Evolutionary conservation across 2,888 invertebrate species (phyloP).

Genomic region (Tetheella fluctuosa): DNA sequence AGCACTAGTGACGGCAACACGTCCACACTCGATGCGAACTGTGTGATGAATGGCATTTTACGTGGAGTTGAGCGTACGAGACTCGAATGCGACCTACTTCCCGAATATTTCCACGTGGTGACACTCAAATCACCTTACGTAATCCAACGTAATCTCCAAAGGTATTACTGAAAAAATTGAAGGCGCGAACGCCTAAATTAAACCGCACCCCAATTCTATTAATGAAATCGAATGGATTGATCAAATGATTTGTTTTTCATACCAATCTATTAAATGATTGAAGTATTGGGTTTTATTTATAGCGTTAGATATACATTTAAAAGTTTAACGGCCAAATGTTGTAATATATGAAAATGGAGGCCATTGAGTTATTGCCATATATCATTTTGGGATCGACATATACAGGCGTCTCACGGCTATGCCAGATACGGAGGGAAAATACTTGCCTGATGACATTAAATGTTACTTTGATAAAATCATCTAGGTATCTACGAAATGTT

Average conservation of each 20-base stretch:
- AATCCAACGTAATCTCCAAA: conserved; percentile 33
- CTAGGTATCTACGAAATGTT: no score
- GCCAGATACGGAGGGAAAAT: no score
- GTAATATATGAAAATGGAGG: not conserved
- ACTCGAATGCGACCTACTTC: conserved; percentile 25
- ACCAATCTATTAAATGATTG: conserved; percentile 18
- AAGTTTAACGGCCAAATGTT: not conserved
- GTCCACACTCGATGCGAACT: conserved; percentile 33
- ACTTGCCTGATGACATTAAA: no score
- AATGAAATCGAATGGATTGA: conserved; percentile 36
- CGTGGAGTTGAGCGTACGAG: conserved; percentile 26
- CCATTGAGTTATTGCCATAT: not conserved
- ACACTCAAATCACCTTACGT: conserved; percentile 35
- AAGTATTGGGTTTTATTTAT: conserved; percentile 10
- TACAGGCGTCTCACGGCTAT: no score
- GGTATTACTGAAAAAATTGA: conserved; percentile 15
- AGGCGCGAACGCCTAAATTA: conserved; percentile 35
- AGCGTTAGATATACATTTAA: not conserved
- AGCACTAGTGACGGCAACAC: conserved; percentile 39
- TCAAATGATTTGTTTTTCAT: conserved; percentile 27
- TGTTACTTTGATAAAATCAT: no score
- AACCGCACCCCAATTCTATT: conserved; percentile 36
- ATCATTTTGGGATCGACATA: no score
- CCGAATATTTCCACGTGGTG: conserved; percentile 15
- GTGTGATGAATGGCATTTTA: conserved; percentile 44